Base-by-base conservation (phyloP, 2,888 invertebrate genomes). In the Camptogramma bilineatum region DNA sequence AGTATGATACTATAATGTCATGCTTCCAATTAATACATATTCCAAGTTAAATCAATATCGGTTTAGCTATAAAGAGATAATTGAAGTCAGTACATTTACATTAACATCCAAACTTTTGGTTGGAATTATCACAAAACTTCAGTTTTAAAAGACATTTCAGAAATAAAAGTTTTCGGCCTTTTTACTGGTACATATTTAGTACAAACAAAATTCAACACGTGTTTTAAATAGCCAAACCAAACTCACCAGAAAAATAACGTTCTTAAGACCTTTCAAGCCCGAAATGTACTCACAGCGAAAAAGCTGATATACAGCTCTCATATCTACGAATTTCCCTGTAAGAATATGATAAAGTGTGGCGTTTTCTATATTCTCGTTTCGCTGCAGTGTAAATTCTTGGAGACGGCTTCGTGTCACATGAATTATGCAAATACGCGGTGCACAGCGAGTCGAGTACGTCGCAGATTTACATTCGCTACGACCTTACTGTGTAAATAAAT, bases 391-490 rank as follows among this genome's bases (percentile, higher is more conserved):
- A 85, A 84, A 88, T 87, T 87, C 84, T 86, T 84, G 74, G 78
- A 81, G 81, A 83, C 83, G 84, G 82, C 82, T 83, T 81, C 79
- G 75, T 83, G 86, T 88, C 86, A 85, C 85, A 87, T 90, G 87
- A 90, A 90, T 89, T 90, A 88, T 88, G 86, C 78, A 88, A 86
- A 89, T 86, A 79, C 79, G 74, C 73, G 77, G 76, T 82, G 83
- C 85, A 83, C 74, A 68, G 64, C 62, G 76, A 79, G 75, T 78
- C 79, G 81, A 81, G 79, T 79, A 79, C 77, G 80, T 81, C 73
- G 72, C 71, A 83, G 84, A 88, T 87, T 87, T 86, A 84, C 82
- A 83, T 83, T 80, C 66, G 73, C 72, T 74, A 71, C 72, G 74
- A 79, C 79, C 77, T 80, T 77, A 69, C 75, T 77, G 80, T 77